phyloP scores from a whole-genome alignment of 1,140 invertebrate species.

The Drosophila mojavensis region DNA sequence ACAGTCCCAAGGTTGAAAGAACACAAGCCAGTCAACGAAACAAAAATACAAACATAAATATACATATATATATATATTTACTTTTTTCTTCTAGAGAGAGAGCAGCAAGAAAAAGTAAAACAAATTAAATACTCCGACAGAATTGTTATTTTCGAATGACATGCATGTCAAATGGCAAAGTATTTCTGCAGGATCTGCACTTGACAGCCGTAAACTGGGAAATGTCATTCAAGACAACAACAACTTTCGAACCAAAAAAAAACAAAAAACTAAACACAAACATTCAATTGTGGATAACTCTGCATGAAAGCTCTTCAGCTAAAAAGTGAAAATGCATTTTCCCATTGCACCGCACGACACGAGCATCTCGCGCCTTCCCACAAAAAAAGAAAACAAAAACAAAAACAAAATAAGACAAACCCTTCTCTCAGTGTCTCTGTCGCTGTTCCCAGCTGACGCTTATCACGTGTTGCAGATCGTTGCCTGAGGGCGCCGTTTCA shows the following conservation, averaged over 20 bases:
- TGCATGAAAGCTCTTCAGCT: constrained; percentile 6
- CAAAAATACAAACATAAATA: constrained; percentile 2
- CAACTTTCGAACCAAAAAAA: too few species aligned
- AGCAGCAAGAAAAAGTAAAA: constrained; percentile 41
- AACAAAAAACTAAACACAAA: background rate
- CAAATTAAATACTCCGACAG: constrained; percentile 70
- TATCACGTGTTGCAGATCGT: constrained; percentile 74
- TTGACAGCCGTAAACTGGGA: constrained; percentile 49
- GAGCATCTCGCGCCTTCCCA: constrained; percentile 63
- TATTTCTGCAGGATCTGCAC: constrained; percentile 24
- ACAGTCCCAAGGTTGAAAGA: constrained; percentile 57
- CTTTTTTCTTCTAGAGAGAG: background rate
- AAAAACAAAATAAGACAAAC: background rate
- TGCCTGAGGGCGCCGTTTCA: constrained; percentile 51
- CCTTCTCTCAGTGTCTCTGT: background rate
- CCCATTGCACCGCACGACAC: constrained; percentile 8
- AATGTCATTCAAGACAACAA: constrained; percentile 6
- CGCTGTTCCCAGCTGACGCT: constrained; percentile 40
- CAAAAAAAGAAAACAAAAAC: too few species aligned
- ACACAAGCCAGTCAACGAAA: constrained; percentile 17
- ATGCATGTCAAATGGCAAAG: constrained; percentile 65
- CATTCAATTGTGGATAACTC: constrained; percentile 8
- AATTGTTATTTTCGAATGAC: constrained; percentile 70
- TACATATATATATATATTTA: background rate
- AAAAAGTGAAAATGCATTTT: constrained; percentile 34